phyloP scores from a whole-genome alignment of 2,888 invertebrate species.

The Agrotis puta region DNA sequence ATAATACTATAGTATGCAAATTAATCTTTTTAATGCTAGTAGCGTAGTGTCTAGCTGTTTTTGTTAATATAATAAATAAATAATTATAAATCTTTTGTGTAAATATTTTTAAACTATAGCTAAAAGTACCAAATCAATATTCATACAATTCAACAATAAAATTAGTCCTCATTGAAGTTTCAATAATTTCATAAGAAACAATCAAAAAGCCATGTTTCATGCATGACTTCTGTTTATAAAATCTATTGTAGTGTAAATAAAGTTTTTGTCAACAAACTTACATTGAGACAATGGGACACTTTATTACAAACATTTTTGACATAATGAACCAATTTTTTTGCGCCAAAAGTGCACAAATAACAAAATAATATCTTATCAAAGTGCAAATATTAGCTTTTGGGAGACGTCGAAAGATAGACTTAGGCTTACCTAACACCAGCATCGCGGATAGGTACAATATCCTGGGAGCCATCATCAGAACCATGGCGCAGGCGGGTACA shows the following conservation, averaged over 20 bases:
- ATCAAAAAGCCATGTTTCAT: neutral
- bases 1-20: neutral
- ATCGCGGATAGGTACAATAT: slow-evolving; percentile 71
- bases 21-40: neutral
- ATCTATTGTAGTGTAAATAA: slow-evolving; percentile 22
- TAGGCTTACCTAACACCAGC: slow-evolving; percentile 80
- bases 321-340: neutral
- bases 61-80: neutral
- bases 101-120: too few species aligned
- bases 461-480: slow-evolving; percentile 75
- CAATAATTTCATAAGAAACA: neutral
- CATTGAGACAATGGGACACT: neutral
- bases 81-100: neutral
- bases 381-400: slow-evolving; percentile 48
- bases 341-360: slow-evolving; percentile 6
- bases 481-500: slow-evolving; percentile 78
- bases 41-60: neutral
- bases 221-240: neutral
- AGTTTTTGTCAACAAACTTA: slow-evolving; percentile 28
- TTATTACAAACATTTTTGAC: slow-evolving; percentile 18
- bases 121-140: neutral
- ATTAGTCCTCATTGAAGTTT: neutral
- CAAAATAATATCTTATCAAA: slow-evolving; percentile 27
- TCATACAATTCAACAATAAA: neutral
- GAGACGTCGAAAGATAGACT: slow-evolving; percentile 26